Percentiles rank a stretch among this genome's conserved stretches.
Evolutionary conservation across 2,113 vertebrate species (phyloP).

Genomic region (Crypturellus undulatus): DNA sequence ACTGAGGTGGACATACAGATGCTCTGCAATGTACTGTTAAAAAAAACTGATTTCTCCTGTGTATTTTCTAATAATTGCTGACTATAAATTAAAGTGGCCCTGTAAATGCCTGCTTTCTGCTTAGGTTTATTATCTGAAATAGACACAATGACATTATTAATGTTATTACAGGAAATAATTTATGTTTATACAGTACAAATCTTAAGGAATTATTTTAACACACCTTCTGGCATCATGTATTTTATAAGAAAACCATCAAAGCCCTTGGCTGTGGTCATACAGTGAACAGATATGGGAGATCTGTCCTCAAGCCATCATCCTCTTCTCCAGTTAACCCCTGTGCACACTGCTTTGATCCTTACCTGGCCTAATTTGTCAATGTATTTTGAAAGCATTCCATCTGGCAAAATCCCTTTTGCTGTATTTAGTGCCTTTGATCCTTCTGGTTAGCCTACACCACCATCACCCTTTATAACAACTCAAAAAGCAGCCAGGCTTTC

Average conservation of each 20-base stretch:
- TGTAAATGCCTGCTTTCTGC: background rate
- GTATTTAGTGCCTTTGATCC: background rate
- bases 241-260: constrained; percentile 9
- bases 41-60: background rate
- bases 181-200: background rate
- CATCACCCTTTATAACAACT: background rate
- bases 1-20: background rate
- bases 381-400: constrained; percentile 6
- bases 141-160: background rate
- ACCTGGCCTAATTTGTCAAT: background rate
- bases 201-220: background rate
- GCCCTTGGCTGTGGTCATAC: background rate
- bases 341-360: background rate
- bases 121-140: background rate
- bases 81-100: background rate
- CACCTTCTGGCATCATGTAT: background rate
- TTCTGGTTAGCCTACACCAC: background rate
- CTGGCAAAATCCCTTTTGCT: constrained; percentile 10
- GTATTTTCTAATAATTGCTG: background rate
- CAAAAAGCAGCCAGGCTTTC: background rate
- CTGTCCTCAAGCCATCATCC: background rate
- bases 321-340: background rate
- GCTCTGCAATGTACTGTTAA: background rate
- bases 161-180: background rate
- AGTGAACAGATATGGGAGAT: background rate